A percentile compares a stretch with the other conserved stretches of the same genome.
Evolutionary conservation across 2,888 invertebrate species (phyloP).

Genomic region (Drosophila sordidula): DNA sequence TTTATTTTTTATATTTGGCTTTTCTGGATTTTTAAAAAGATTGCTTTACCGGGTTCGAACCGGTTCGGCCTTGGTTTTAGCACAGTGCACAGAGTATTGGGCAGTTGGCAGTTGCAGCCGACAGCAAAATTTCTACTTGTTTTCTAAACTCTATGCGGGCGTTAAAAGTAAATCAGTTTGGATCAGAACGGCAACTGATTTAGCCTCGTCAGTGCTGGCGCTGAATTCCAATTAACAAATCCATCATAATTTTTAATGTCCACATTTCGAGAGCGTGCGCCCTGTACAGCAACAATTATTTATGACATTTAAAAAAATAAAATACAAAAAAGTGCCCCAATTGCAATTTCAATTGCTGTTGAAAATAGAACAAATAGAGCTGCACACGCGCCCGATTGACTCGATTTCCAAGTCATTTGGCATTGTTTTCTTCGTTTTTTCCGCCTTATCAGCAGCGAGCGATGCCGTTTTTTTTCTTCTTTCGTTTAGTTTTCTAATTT

Average conservation of each 20-base stretch:
- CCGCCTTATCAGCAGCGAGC: slow-evolving; percentile 58
- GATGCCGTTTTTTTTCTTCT: slow-evolving; percentile 19
- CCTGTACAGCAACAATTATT: slow-evolving; percentile 34
- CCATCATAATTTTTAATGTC: slow-evolving; percentile 78
- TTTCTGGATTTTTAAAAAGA: too few relatives aligned
- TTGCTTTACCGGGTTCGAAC: too few relatives aligned
- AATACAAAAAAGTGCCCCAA: slow-evolving; percentile 13
- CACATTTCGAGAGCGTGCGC: slow-evolving; percentile 51
- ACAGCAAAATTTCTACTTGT: neutral
- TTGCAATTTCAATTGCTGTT: slow-evolving; percentile 39
- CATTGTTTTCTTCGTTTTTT: slow-evolving; percentile 30
- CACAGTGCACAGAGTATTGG: neutral
- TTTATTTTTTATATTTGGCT: too few relatives aligned
- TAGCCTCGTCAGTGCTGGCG: slow-evolving; percentile 54
- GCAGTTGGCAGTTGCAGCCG: neutral
- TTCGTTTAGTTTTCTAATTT: slow-evolving; percentile 62
- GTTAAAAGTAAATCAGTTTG: slow-evolving; percentile 24
- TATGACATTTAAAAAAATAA: slow-evolving; percentile 39
- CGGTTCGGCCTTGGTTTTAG: too few relatives aligned
- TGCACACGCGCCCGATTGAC: slow-evolving; percentile 37
- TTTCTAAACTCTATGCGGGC: slow-evolving; percentile 35
- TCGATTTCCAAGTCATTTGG: slow-evolving; percentile 23
- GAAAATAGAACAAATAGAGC: slow-evolving; percentile 22
- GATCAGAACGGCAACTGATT: slow-evolving; percentile 59
- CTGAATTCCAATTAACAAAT: slow-evolving; percentile 76